Base-by-base conservation (phyloP, 2,888 invertebrate species). In the Therioaphis trifolii region DNA sequence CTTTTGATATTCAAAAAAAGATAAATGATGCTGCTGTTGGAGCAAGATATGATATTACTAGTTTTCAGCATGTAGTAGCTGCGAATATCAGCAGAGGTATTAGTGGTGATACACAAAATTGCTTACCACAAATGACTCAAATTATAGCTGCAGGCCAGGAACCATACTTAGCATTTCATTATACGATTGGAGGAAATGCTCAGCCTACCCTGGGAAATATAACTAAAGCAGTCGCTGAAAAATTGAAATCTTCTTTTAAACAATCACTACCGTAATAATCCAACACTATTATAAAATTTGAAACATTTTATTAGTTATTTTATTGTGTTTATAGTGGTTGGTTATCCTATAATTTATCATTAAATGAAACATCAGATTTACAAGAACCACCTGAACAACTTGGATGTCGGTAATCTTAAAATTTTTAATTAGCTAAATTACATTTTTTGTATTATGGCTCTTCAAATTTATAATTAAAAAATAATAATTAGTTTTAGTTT, bases 211-310 rank as follows among this genome's bases (percentile, higher is more conserved):
- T 98, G 18, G 93, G 95, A 76, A 97, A 97, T 88, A 96, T 98
- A n/a, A 97, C 97, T 0, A 93, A 95, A 88, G 96, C 95, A 79
- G 95, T 97, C 75, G 96, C 96, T 1, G 94, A 93, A 88, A 96
- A 95, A 90, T 90, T 97, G 40, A 94, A 95, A 88, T 93, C 92
- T 71, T 93, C 93, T 68, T 89, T 90, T 86, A 88, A 88, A 18
- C 88, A 88, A 85, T 89, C 89, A 66, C 89, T 94, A 86, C 94
- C 94, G 94, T 94, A 88, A 92, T 94, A 66, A 88, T 5, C 88
- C 88, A 14, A 24, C 24, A 4, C 11, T 52, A 66, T 66, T 7
- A 24, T 27, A 29, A 63, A 12, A 52, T 18, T 4, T 61, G 46
- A 0, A 46, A 29, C 4, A 21, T 66, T 18, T 63, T 14, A 35